Base-by-base conservation (phyloP, 64 coral and sea anemone genomes). In the Pachyseris speciosa region DNA sequence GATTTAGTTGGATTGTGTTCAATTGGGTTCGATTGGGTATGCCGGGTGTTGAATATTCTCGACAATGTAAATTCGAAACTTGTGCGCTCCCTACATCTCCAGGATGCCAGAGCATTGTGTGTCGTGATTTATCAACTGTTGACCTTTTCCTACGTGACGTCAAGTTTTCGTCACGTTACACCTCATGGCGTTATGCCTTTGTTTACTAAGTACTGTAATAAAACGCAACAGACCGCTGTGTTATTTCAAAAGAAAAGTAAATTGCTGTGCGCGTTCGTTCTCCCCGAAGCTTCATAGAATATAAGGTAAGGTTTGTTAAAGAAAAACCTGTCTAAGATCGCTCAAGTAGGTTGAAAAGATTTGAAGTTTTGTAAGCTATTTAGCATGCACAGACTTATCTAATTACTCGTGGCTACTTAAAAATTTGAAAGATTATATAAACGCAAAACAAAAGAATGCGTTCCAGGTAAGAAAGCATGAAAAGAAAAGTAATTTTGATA, bases 391-490 rank as follows among this genome's bases (percentile, higher is more conserved):
- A 49, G 47, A 49, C 7, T 57, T n/a, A 37, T 40, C 33, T 63
- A 61, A 26, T 63, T 81, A 63, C 24, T 61, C 16, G 41, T 40
- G n/a, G n/a, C n/a, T n/a, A 61, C 76, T 80, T 60, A 31, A 38
- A 25, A 80, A 60, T 55, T 78, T 80, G 34, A 59, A 25, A 37
- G 30, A 78, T 24, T 59, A 60, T 38, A n/a, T n/a, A n/a, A 39
- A 80, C 5, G 32, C 9, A 27, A 9, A 61, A 61, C 32, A 81
- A 81, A 63, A 61, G 77, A 38, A 61, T 12, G 37, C 20, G 33
- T 20, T 63, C 33, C 20, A 50, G 49, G 47, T 19, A 79, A 57
- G 16, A 17, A 28, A 43, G 28, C 0, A 28, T 25, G n/a, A 20
- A 58, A 58, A 20, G 17, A 49, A 45, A n/a, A 12, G 42, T 30